A percentile compares a stretch with the other conserved stretches of the same genome.
These are phyloP conservation scores for Phrynocephalus guinanensis DNA, from an alignment of 2,797 vertebrate species.

Conservation along the genomic window DNA sequence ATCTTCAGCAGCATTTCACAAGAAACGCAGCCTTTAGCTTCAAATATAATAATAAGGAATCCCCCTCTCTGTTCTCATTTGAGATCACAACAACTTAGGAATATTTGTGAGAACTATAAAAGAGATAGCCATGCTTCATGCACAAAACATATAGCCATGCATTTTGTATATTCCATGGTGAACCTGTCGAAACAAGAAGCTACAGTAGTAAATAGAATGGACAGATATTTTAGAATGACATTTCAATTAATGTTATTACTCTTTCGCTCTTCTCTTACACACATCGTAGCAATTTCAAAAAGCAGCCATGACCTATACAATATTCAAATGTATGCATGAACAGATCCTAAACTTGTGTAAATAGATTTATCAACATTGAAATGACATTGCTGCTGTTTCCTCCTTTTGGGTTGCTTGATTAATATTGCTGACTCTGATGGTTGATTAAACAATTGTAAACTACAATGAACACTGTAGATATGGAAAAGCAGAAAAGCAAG, in stretches of 20 bases:
- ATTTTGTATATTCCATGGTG: constrained; percentile 71
- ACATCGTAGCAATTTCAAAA: constrained; percentile 56
- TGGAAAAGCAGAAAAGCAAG: not conserved
- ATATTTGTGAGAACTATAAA: constrained; percentile 66
- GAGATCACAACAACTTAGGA: constrained; percentile 62
- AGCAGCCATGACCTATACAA: constrained; percentile 23
- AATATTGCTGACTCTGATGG: not conserved
- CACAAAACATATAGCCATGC: constrained; percentile 74
- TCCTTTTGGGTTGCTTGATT: not conserved
- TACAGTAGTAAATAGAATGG: constrained; percentile 46
- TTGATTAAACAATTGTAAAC: not conserved
- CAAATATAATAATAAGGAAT: not conserved
- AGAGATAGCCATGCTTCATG: constrained; percentile 78
- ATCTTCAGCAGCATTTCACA: not conserved
- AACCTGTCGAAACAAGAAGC: constrained; percentile 58
- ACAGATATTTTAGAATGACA: constrained; percentile 37
- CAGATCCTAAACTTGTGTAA: constrained; percentile 20
- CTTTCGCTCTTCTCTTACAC: constrained; percentile 58
- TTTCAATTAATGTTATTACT: constrained; percentile 19
- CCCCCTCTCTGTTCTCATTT: constrained; percentile 56
- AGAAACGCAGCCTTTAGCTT: not conserved
- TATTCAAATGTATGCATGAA: constrained; percentile 33
- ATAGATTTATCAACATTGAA: constrained; percentile 38
- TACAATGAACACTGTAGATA: not conserved
- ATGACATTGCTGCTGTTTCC: constrained; percentile 13